A percentile compares a stretch with the other conserved stretches of the same genome.
These are phyloP conservation scores for Alectoris magna DNA, from an alignment of 2,797 vertebrate species.

Conservation along the genomic window DNA sequence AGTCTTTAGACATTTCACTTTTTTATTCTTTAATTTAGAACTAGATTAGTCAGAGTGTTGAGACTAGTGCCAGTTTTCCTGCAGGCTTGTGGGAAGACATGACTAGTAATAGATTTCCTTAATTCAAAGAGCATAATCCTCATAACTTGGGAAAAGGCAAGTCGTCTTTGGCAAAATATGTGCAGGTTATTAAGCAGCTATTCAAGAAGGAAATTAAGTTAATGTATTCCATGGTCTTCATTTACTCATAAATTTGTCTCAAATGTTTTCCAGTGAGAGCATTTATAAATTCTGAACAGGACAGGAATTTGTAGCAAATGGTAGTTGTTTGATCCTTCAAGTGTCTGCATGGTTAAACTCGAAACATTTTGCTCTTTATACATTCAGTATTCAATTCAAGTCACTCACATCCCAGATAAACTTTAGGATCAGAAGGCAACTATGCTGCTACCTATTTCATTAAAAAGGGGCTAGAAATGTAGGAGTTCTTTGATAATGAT, in stretches of 20 bases:
- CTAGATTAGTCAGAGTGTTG: background rate
- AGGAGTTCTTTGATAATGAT: background rate
- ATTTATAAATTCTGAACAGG: background rate
- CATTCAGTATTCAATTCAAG: background rate
- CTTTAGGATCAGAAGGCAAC: background rate
- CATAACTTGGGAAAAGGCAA: background rate
- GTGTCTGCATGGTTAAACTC: background rate
- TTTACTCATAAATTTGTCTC: background rate
- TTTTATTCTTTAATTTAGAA: background rate
- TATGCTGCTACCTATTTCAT: background rate
- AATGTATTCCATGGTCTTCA: background rate
- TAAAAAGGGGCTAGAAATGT: background rate
- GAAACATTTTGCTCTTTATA: background rate
- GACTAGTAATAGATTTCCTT: background rate
- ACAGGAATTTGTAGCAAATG: background rate
- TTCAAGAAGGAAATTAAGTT: background rate
- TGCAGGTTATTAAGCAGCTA: background rate
- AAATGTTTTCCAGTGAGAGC: background rate
- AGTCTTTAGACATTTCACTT: background rate
- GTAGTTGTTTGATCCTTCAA: background rate
- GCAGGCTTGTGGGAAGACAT: background rate
- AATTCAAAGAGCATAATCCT: background rate
- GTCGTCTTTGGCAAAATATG: background rate
- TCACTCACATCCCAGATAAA: background rate
- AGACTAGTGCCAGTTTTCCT: background rate